Percentiles rank a stretch among this genome's conserved stretches.
Conservation (phyloP, 2,888 invertebrate species). For the Caenorhabditis japonica region DNA sequence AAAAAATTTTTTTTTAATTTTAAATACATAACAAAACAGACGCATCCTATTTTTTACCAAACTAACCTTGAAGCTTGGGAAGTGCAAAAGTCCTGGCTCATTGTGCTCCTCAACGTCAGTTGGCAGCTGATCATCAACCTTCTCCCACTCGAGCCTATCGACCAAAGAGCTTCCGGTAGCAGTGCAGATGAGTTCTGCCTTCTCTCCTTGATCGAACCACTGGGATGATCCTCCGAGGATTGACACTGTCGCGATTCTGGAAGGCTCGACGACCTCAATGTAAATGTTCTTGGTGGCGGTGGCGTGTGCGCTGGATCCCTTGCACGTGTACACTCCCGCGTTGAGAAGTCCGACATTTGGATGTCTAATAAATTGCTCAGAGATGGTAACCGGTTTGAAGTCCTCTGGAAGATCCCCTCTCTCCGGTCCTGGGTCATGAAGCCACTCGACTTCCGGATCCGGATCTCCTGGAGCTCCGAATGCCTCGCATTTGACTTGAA, state of each 20-base stretch:
- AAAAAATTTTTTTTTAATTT: too few relatives aligned
- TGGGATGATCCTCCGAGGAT: constrained; percentile 74
- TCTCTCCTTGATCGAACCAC: constrained; percentile 71
- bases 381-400: constrained; percentile 76
- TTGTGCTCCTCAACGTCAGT: constrained; percentile 75
- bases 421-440: constrained; percentile 73
- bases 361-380: constrained; percentile 75
- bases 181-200: constrained; percentile 73
- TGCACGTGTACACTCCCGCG: constrained; percentile 78
- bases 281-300: constrained; percentile 76
- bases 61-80: constrained; percentile 72
- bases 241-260: constrained; percentile 72
- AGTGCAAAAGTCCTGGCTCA: constrained; percentile 75
- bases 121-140: constrained; percentile 70
- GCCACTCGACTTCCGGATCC: constrained; percentile 75
- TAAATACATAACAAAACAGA: too few relatives aligned
- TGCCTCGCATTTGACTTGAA: constrained; percentile 74
- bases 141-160: constrained; percentile 74
- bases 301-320: constrained; percentile 77
- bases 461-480: constrained; percentile 72
- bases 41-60: too few relatives aligned
- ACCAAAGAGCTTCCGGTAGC: constrained; percentile 73
- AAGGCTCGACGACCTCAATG: constrained; percentile 76
- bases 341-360: constrained; percentile 72
- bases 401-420: constrained; percentile 77